A percentile compares a stretch with the other conserved stretches of the same genome.
Evolutionary conservation across 37 sponge, comb jelly and placozoan genomes (phyloP).

Genomic region (Crambe crambe): DNA sequence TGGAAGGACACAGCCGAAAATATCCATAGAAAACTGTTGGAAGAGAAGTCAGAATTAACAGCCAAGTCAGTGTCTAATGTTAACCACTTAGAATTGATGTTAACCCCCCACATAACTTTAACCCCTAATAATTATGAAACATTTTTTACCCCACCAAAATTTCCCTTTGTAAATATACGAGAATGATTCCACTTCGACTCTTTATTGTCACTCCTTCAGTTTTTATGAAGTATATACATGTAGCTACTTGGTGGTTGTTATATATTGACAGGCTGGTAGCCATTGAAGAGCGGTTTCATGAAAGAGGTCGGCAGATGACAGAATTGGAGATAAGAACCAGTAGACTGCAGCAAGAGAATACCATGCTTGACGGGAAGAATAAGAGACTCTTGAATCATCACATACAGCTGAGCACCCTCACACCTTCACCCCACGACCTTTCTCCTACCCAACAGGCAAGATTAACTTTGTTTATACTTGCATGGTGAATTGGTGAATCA

Average conservation of each 20-base stretch:
- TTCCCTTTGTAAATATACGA: too few relatives aligned
- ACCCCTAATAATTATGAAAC: not conserved
- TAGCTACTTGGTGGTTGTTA: too few relatives aligned
- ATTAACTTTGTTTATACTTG: too few relatives aligned
- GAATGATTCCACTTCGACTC: too few relatives aligned
- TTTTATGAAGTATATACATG: too few relatives aligned
- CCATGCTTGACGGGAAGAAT: conserved; percentile 36
- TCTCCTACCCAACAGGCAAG: not conserved
- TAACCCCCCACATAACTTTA: not conserved
- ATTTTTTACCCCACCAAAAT: too few relatives aligned
- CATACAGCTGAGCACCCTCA: not conserved
- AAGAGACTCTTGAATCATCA: conserved; percentile 8
- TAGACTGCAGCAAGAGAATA: conserved; percentile 53
- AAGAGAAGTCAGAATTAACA: conserved; percentile 42
- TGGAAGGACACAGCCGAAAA: conserved; percentile 35
- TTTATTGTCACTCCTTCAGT: too few relatives aligned
- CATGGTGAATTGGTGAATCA: too few relatives aligned
- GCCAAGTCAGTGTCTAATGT: too few relatives aligned
- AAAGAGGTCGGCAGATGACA: conserved; percentile 15
- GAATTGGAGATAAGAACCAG: conserved; percentile 18
- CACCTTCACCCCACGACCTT: not conserved
- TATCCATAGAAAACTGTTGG: conserved; percentile 33
- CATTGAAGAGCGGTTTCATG: conserved; percentile 22
- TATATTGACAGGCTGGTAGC: conserved; percentile 15
- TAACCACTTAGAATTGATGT: not conserved